These are phyloP conservation scores for Globia sparganii DNA, from an alignment of 2,888 invertebrate species.

Conservation along the genomic window DNA sequence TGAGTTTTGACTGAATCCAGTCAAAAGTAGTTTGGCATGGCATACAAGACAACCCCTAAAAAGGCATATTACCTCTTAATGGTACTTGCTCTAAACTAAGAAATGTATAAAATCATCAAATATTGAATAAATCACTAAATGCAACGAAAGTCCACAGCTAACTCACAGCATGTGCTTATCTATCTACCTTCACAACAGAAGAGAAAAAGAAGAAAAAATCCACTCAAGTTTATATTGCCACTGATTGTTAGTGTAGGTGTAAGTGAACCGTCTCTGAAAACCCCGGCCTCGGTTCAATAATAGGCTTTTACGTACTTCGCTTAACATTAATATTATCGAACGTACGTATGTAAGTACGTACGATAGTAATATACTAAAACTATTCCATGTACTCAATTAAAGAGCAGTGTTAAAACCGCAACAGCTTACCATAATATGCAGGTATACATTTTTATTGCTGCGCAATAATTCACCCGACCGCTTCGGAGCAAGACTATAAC, in stretches of 20 bases:
- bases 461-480: slow-evolving; percentile 47
- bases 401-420: slow-evolving; percentile 6
- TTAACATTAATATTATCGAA: not conserved
- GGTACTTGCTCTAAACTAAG: not conserved
- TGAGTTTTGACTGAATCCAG: not conserved
- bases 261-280: not conserved
- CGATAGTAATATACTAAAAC: not conserved
- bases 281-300: not conserved
- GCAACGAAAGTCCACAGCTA: not conserved
- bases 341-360: no score
- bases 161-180: not conserved
- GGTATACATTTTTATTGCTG: slow-evolving; percentile 40
- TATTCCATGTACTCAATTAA: slow-evolving; percentile 8
- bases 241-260: not conserved
- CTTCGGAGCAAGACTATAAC: slow-evolving; percentile 45
- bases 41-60: no score
- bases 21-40: not conserved
- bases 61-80: not conserved
- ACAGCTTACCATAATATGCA: slow-evolving; percentile 16
- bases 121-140: not conserved
- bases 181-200: not conserved
- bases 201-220: not conserved
- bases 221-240: not conserved
- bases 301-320: not conserved
- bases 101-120: not conserved